Base-by-base conservation (phyloP, 2,797 vertebrate genomes). In the Ficedula albicollis region DNA sequence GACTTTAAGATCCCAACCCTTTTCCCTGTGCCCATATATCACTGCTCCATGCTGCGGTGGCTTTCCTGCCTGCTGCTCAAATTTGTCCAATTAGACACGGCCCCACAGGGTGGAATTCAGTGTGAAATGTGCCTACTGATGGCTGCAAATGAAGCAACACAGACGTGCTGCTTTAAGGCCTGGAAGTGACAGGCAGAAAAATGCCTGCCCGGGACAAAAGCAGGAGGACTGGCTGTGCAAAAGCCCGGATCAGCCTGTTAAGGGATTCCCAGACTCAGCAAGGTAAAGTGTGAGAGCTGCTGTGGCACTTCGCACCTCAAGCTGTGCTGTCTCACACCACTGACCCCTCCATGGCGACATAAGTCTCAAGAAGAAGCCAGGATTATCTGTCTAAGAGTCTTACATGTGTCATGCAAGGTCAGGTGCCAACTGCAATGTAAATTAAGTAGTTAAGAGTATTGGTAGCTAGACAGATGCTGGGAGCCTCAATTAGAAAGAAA, bases 31-130 rank as follows among this genome's bases (percentile, higher is more conserved):
- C 87, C 97, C 97, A 98, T 99, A 98, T 98, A 99, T 99, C 98
- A 99, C 96, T 78, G 97, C 95, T 98, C 98, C 79, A 96, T 91
- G 98, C 97, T 96, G 98, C 84, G 56, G 78, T 81, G 97, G 97
- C 98, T 98, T 97, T 97, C 97, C 98, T 97, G 98, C 99, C 98
- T 97, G 98, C 99, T 99, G 99, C 98, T 99, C 98, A 98, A 99
- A 99, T 99, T 99, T 99, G 99, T 99, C 98, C 99, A 98, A 99
- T 99, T 99, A 99, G 99, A 98, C 98, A 99, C 97, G 97, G 99
- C 97, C 98, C 98, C 98, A 97, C 97, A 32, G 97, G 98, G 98
- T 96, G 97, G 98, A 98, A 99, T 98, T 97, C 97, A 98, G 98
- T 98, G 98, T 98, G 98, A 99, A 99, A 99, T 98, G 97, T 92